Conservation (phyloP, 2,113 vertebrate genomes). For the Oxygymnocypris stewartii region DNA sequence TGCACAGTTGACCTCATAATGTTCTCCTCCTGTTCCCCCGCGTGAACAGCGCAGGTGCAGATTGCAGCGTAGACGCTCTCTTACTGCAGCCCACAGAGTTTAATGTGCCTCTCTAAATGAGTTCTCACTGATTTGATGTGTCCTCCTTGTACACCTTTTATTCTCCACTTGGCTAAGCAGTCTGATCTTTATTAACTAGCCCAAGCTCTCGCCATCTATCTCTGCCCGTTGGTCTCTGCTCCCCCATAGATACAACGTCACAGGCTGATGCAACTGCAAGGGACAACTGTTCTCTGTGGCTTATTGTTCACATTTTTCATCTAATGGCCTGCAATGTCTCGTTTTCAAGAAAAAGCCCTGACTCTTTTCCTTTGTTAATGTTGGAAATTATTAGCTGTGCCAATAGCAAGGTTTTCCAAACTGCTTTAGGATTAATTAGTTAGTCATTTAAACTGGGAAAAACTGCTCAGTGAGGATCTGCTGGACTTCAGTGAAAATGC, state of each 20-base stretch:
- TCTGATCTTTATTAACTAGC: conserved; percentile 60
- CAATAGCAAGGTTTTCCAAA: neutral
- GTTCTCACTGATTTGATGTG: conserved; percentile 44
- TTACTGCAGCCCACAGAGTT: conserved; percentile 20
- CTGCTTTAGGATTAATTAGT: conserved; percentile 18
- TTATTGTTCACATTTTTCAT: conserved; percentile 48
- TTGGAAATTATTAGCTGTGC: conserved; percentile 24
- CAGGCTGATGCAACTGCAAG: conserved; percentile 41
- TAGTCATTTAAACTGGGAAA: neutral
- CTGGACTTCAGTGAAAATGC: too few species aligned
- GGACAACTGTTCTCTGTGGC: conserved; percentile 6
- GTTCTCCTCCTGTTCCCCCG: conserved; percentile 40
- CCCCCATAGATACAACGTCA: conserved; percentile 36
- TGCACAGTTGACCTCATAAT: conserved; percentile 48
- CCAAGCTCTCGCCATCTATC: conserved; percentile 52
- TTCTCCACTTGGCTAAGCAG: conserved; percentile 53
- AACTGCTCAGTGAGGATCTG: neutral
- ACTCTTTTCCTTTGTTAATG: conserved; percentile 28
- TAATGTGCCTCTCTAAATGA: conserved; percentile 51
- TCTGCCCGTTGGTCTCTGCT: conserved; percentile 50
- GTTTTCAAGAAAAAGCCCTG: conserved; percentile 20
- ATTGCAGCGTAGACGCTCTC: conserved; percentile 10
- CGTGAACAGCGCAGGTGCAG: conserved; percentile 42
- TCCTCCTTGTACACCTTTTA: conserved; percentile 45
- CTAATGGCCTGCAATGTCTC: conserved; percentile 1